Evolutionary conservation across 2,888 invertebrate species (phyloP), one percentile per base, ranked within the genome.

Genomic region (Heliconius hortense): DNA sequence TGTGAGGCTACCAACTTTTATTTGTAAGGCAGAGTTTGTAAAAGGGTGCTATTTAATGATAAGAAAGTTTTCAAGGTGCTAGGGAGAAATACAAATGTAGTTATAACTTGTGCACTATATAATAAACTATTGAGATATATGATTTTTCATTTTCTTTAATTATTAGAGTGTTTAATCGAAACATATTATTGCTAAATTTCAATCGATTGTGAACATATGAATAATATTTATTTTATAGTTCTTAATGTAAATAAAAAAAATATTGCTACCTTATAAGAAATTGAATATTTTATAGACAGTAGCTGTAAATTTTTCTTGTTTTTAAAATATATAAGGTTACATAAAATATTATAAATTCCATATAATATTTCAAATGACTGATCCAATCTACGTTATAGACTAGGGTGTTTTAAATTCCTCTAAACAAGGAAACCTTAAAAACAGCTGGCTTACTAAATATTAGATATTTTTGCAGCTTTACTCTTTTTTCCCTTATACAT

Each of bases 21-120:
- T 84, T 84, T 83, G 82, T 80, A 77, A 79, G 80, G 76, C 77
- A 74, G 84, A 85, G 81, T 85, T 84, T 78, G 79, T 78, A 75
- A 82, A 81, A 82, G 82, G 82, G 84, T 84, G 83, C 80, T 84
- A 82, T 82, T 84, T 83, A 83, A 80, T 81, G 86, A 85, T 85
- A 86, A 83, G 81, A 78, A 83, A 83, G 80, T 84, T 84, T 77
- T 13, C 78, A 78, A 72, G 74, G 77, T 81, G 72, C 79, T 76
- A 73, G 67, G 77, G 74, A 77, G 72, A 66, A 63, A 73, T 28
- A 60, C 21, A 59, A 28, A 48, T 59, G n/a, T 59, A 72, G 7
- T 24, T 43, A 66, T 66, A 43, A 26, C 7, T 39, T n/a, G 1
- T 8, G 26, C 7, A 26, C 26, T 60, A 26, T 60, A 26, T 7